These are phyloP conservation scores for Halcyon senegalensis DNA, from an alignment of 2,113 vertebrate species.

Conservation along the genomic window DNA sequence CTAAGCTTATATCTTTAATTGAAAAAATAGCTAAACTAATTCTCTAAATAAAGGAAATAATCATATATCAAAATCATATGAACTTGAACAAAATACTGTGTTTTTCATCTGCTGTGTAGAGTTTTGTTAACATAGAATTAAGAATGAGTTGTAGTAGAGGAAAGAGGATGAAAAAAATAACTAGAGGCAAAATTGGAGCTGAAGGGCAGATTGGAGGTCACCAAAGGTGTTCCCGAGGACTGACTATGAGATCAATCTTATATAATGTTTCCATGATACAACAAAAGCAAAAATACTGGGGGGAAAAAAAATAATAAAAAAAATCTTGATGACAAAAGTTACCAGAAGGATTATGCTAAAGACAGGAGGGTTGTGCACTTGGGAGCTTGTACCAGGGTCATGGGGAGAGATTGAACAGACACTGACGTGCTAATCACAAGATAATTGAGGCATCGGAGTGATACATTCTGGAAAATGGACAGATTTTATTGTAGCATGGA, in stretches of 20 bases:
- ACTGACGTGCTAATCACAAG: neutral
- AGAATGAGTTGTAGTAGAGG: neutral
- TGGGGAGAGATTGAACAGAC: neutral
- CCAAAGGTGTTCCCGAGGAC: neutral
- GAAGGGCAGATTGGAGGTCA: neutral
- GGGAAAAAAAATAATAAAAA: neutral
- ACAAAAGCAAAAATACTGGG: neutral
- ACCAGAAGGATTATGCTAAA: neutral
- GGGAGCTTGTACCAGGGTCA: neutral
- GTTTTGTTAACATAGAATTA: neutral
- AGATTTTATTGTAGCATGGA: neutral
- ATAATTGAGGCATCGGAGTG: neutral
- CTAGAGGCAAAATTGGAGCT: neutral
- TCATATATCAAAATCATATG: neutral
- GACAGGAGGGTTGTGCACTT: no score
- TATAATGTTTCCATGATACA: neutral
- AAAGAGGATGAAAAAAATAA: neutral
- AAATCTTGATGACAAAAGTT: neutral
- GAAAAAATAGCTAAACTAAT: neutral
- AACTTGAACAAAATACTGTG: neutral
- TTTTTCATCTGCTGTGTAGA: neutral
- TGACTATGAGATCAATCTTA: neutral
- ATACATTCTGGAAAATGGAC: neutral
- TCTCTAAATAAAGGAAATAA: neutral
- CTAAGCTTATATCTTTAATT: neutral